These are phyloP conservation scores for Camptogramma bilineatum DNA, from an alignment of 2,888 invertebrate genomes.

Conservation along the genomic window DNA sequence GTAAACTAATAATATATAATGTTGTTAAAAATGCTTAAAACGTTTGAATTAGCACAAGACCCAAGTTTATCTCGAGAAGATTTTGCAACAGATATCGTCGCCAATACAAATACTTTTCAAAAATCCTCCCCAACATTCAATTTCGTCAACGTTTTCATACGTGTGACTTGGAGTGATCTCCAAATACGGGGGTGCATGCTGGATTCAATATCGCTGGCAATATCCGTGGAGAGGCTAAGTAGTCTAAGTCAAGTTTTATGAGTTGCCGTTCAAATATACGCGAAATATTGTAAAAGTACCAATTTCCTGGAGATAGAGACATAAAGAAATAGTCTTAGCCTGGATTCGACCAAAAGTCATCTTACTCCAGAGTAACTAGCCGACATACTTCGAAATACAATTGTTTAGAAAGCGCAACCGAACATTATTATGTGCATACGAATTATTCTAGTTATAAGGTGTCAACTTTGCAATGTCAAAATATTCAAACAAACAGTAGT, in stretches of 20 bases:
- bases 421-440: too few relatives aligned
- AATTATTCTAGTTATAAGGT: too few relatives aligned
- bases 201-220: conserved; percentile 70
- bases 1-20: not conserved
- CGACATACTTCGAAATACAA: too few relatives aligned
- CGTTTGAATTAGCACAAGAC: not conserved
- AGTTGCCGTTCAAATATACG: conserved; percentile 59
- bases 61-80: not conserved
- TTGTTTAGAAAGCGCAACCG: too few relatives aligned
- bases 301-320: conserved; percentile 4
- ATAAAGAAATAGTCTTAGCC: not conserved
- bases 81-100: not conserved
- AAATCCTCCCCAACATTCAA: conserved; percentile 48
- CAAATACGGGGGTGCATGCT: conserved; percentile 66
- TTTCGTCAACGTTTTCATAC: conserved; percentile 59
- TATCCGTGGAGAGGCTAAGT: conserved; percentile 63
- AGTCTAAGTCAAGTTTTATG: conserved; percentile 75
- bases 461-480: too few relatives aligned
- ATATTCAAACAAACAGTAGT: too few relatives aligned
- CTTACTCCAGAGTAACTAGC: too few relatives aligned
- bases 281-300: conserved; percentile 34
- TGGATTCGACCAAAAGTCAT: too few relatives aligned
- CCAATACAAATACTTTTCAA: conserved; percentile 16
- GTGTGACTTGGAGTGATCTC: conserved; percentile 60
- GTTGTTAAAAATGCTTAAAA: too few relatives aligned